A percentile compares a stretch with the other conserved stretches of the same genome.
Conservation (phyloP, 2,797 vertebrate species). For the Macropus fuliginosus region DNA sequence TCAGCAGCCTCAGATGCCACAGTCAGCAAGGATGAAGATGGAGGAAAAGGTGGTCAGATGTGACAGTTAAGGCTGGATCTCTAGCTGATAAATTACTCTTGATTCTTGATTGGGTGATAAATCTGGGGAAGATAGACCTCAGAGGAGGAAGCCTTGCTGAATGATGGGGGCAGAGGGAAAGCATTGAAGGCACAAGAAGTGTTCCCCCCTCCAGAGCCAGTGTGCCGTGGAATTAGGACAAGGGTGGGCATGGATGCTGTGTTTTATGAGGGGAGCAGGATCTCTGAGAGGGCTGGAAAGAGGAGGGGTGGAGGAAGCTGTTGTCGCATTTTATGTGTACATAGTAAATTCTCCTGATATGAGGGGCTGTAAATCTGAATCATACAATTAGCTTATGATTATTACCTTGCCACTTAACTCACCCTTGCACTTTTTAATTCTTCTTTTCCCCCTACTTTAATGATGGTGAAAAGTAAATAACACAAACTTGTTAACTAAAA, state of each 20-base stretch:
- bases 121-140: not conserved
- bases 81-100: not conserved
- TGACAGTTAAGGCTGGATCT: not conserved
- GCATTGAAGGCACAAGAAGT: not conserved
- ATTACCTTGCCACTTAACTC: not conserved
- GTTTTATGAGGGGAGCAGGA: not conserved
- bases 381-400: not conserved
- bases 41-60: not conserved
- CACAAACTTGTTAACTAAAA: not conserved
- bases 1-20: not conserved
- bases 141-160: not conserved
- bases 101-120: not conserved
- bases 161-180: not conserved
- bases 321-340: not conserved
- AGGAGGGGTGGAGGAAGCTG: not conserved
- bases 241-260: not conserved
- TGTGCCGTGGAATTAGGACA: not conserved
- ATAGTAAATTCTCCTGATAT: slow-evolving; percentile 24
- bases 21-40: not conserved
- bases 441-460: slow-evolving; percentile 42
- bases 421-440: slow-evolving; percentile 14
- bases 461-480: not conserved
- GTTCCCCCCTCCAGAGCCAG: not conserved
- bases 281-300: not conserved
- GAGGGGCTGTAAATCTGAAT: not conserved